Conservation (phyloP, 2,113 vertebrate genomes). For the Marmota flaviventris region DNA sequence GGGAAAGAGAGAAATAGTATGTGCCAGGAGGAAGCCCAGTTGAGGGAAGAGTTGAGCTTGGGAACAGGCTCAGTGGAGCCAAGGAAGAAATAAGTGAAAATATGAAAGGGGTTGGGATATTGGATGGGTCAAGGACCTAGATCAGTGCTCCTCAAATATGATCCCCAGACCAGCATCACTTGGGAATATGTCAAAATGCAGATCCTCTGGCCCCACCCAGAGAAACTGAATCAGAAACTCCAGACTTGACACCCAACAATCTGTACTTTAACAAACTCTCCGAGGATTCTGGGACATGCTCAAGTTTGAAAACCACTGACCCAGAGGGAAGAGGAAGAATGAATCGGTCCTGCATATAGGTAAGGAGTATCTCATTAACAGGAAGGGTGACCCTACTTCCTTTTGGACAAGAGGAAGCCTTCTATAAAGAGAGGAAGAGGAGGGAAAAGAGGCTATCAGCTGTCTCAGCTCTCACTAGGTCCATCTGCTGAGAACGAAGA, state of each 20-base stretch:
- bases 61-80: no score
- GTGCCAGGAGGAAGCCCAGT: background rate
- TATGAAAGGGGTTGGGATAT: background rate
- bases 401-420: background rate
- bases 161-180: background rate
- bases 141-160: background rate
- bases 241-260: background rate
- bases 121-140: background rate
- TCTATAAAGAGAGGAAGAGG: background rate
- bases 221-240: constrained; percentile 4
- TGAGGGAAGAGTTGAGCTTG: background rate
- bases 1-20: background rate
- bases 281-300: background rate
- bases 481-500: background rate
- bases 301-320: background rate
- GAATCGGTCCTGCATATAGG: background rate
- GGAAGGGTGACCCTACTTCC: background rate
- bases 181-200: background rate
- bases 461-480: background rate
- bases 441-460: background rate
- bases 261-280: background rate
- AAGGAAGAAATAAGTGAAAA: background rate
- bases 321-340: background rate
- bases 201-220: background rate
- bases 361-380: background rate